Evolutionary conservation across 2,797 vertebrate species (phyloP), one percentile per base, ranked within the genome.

Genomic region (Acipenser transmontanus): DNA sequence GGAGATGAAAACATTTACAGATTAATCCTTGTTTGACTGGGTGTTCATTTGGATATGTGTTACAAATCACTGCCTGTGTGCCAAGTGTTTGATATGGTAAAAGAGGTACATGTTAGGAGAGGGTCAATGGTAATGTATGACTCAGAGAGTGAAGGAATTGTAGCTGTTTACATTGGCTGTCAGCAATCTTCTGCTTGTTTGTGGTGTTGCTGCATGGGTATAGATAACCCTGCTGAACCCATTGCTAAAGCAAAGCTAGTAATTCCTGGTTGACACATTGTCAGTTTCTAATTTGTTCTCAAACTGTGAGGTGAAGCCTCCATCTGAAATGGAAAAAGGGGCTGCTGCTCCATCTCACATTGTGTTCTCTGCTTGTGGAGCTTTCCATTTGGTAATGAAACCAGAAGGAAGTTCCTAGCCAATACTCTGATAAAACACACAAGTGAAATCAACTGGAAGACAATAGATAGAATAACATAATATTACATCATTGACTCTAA

Each of bases 41-140:
- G 66, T 65, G 72, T 66, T 74, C 8, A 11, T 72, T 68, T 72
- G 71, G 67, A 65, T 49, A 66, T 66, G 71, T 69, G 68, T 73
- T 70, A 59, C 80, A 73, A 80, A 81, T 72, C 76, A 73, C 82
- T 77, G 60, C 65, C 78, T 82, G 59, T 52, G 79, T 64, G 81
- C 73, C 77, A 82, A 67, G 69, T 77, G 73, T 73, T 78, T 84
- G 81, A 82, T 83, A 77, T 72, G 64, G 78, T 88, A 85, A 79
- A 84, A 73, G 70, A 79, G 80, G 81, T 74, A 85, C 85, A 76
- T 68, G 80, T 75, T 77, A 76, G 57, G 51, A 73, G 70, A 67
- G 66, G 77, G 54, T 20, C 11, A 57, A 47, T 61, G 60, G 75
- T 76, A 74, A 82, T 74, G 73, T 67, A 72, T 66, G 79, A 79